Base-by-base conservation (phyloP, 1,140 invertebrate species). In the Dendroctonus valens region DNA sequence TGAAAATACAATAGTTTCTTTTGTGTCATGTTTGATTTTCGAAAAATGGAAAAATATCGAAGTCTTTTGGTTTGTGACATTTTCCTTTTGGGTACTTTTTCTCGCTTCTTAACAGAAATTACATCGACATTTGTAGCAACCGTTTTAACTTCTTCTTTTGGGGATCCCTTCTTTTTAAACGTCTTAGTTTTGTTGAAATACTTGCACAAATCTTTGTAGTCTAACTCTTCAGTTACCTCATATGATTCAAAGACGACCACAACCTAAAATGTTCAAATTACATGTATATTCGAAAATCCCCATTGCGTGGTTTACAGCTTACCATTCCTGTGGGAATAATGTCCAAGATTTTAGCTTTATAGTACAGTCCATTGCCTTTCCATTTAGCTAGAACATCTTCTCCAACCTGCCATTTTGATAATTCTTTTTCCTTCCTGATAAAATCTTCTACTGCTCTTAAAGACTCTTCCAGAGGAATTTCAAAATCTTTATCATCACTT, bases 401-500 rank as follows among this genome's bases (percentile, higher is more conserved):
- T 12, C 63, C 63, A 42, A 65, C 48, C 26, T 59, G 11, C 57
- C 54, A 59, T 15, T 58, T 58, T 7, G 54, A 41, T 54, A 65
- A 59, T 51, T 58, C 63, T 12, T 65, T 44, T 41, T 65, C 57
- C 41, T 55, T 65, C 37, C 46, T 64, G 38, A 64, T 64, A 48
- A 64, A 64, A 7, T 64, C 61, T 44, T 64, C 51, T 11, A 64
- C 61, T 12, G 61, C 61, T 46, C 48, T 41, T 39, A 64, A 55
- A 37, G 61, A 64, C 15, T 64, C 61, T 39, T 64, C 61, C 12
- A 64, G 41, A 38, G 61, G 61, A 42, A 64, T 64, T 14, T 64
- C 61, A 64, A 64, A 64, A 55, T 64, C 61, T 64, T 64, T 64
- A 46, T 64, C 61, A 46, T 64, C 59, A 53, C 41, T 40, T 52